A percentile compares a stretch with the other conserved stretches of the same genome.
phyloP scores from a whole-genome alignment of 2,113 vertebrate genomes.

The Phyllostomus hastatus region DNA sequence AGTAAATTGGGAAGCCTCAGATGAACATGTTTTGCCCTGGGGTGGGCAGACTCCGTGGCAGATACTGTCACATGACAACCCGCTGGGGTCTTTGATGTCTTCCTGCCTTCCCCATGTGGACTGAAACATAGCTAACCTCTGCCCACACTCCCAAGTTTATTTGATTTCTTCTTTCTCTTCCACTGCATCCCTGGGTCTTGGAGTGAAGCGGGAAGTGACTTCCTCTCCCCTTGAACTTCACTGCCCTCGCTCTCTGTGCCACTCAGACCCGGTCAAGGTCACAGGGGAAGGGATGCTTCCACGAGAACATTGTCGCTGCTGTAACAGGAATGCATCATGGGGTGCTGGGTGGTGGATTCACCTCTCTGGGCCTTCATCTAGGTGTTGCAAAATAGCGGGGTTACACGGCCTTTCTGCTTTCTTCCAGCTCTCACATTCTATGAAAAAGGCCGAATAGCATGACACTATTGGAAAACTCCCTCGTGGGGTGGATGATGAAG shows the following conservation, averaged over 20 bases:
- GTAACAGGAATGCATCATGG: neutral
- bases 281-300: too few relatives aligned
- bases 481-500: neutral
- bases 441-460: neutral
- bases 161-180: neutral
- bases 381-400: neutral
- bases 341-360: neutral
- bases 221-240: neutral
- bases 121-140: neutral
- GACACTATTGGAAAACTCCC: neutral
- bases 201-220: neutral
- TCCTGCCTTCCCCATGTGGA: neutral
- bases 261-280: neutral
- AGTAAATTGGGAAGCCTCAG: neutral
- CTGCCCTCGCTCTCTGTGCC: neutral
- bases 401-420: too few relatives aligned
- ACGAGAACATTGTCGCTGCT: fast-evolving
- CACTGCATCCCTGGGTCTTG: neutral
- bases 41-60: neutral
- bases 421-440: neutral
- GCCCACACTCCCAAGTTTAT: neutral
- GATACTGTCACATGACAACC: neutral
- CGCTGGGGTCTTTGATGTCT: neutral
- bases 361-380: neutral
- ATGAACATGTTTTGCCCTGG: neutral